Base-by-base conservation (phyloP, 1,140 invertebrate species). In the Zaprionus gabonicus region DNA sequence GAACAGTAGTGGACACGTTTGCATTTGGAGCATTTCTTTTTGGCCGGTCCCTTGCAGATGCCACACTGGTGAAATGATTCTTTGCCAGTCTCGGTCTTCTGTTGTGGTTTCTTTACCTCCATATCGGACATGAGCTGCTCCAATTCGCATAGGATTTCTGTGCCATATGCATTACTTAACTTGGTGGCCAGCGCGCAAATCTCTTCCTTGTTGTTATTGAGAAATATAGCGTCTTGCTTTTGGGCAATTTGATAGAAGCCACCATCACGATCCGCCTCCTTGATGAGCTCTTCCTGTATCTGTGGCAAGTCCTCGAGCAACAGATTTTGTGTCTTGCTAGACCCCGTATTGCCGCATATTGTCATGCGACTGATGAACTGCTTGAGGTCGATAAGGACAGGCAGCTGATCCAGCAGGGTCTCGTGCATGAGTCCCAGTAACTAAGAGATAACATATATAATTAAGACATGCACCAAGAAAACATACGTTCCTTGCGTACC, bases 321-420 rank as follows among this genome's bases (percentile, higher is more conserved):
- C 2, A 93, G 60, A 94, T 76, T 38, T 91, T 92, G 53, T 71
- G 81, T 72, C 82, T 93, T 75, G 38, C 71, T 69, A 10, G 41
- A 46, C n/a, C 51, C 38, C 0, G 63, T 57, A 31, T 64, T 76
- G 3, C 84, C 76, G 15, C 76, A 53, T 7, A 91, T 64, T 0
- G 85, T 80, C 10, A 91, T 95, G 67, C 71, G 94, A 77, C 94
- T 94, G 27, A 97, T 92, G 93, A 95, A 96, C 91, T 95, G 94
- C 92, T 96, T 95, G 5, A 97, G 92, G 51, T 97, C 96, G 9
- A 95, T 93, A 3, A 97, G 91, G 12, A 96, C 96, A 1, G 96
- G 94, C 64, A 97, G 93, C 93, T 97, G 96, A 86, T 97, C 96
- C 38, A 97, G 68, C 12, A 96, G 82, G 13, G 91, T 80, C 60